Conservation (phyloP, 2,888 invertebrate species). For the Mesorhabditis belari region DNA sequence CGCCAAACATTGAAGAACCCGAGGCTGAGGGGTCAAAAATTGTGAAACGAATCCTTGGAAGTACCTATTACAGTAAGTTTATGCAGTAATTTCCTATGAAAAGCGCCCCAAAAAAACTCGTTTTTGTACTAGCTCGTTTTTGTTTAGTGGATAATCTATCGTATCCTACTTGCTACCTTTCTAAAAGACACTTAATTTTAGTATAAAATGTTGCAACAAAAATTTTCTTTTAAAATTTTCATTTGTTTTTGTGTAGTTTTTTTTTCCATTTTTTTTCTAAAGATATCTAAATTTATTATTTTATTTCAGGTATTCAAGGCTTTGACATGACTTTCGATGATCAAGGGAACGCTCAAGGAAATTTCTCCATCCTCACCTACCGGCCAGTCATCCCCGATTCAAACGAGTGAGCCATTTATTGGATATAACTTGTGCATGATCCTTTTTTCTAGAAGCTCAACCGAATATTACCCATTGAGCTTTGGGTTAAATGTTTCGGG, state of each 20-base stretch:
- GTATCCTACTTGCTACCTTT: too few species aligned
- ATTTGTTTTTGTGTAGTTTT: too few species aligned
- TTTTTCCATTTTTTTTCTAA: too few species aligned
- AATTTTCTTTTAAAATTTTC: too few species aligned
- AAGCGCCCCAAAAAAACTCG: too few species aligned
- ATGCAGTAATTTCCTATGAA: too few species aligned
- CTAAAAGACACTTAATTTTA: too few species aligned
- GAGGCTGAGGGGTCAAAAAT: conserved; percentile 70
- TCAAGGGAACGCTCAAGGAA: conserved; percentile 83
- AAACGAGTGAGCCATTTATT: background rate
- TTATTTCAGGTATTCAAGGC: conserved; percentile 76
- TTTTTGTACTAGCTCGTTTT: too few species aligned
- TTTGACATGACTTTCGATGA: conserved; percentile 80
- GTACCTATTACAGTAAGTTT: conserved; percentile 59
- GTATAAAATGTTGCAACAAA: too few species aligned
- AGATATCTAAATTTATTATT: background rate
- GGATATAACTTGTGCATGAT: background rate
- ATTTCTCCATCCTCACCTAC: conserved; percentile 77
- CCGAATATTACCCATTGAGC: conserved; percentile 44
- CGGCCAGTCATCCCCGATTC: conserved; percentile 55
- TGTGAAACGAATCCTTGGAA: conserved; percentile 70
- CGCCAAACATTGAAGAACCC: conserved; percentile 11
- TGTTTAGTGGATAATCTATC: too few species aligned
- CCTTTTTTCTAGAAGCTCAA: conserved; percentile 3
- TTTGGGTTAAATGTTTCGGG: conserved; percentile 43